Conservation (phyloP, 2,113 vertebrate species). For the Lipophrys pholis region DNA sequence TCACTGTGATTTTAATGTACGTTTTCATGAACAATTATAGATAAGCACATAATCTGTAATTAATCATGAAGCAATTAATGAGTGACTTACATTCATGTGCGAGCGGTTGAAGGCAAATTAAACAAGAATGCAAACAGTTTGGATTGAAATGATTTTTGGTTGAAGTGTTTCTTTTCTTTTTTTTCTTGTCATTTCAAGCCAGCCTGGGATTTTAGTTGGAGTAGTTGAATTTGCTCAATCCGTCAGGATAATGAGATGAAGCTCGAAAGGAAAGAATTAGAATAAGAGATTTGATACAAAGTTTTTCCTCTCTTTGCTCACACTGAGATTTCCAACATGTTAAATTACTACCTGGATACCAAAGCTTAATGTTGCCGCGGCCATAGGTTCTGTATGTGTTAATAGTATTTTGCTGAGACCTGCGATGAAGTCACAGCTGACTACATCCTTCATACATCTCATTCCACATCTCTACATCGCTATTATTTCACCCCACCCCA, state of each 20-base stretch:
- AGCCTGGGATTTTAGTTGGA: no score
- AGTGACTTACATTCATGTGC: not conserved
- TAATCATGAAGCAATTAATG: constrained; percentile 1
- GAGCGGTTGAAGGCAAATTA: not conserved
- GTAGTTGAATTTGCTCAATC: not conserved
- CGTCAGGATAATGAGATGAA: constrained; percentile 1
- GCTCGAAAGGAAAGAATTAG: not conserved
- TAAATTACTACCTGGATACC: not conserved
- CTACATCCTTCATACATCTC: constrained; percentile 43
- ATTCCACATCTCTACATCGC: constrained; percentile 48
- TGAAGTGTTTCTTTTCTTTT: no score
- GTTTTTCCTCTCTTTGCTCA: no score
- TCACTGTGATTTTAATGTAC: not conserved
- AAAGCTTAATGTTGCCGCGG: not conserved
- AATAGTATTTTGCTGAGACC: not conserved
- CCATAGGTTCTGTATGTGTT: not conserved
- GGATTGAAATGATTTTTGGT: no score
- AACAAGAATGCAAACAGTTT: no score
- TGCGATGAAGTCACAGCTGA: constrained; percentile 3
- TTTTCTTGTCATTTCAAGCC: no score
- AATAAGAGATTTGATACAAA: not conserved
- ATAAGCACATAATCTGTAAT: not conserved
- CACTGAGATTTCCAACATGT: no score
- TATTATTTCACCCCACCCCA: constrained; percentile 62
- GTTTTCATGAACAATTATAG: not conserved